phyloP scores from a whole-genome alignment of 2,113 vertebrate species.

The Drymodes brunneopygia region DNA sequence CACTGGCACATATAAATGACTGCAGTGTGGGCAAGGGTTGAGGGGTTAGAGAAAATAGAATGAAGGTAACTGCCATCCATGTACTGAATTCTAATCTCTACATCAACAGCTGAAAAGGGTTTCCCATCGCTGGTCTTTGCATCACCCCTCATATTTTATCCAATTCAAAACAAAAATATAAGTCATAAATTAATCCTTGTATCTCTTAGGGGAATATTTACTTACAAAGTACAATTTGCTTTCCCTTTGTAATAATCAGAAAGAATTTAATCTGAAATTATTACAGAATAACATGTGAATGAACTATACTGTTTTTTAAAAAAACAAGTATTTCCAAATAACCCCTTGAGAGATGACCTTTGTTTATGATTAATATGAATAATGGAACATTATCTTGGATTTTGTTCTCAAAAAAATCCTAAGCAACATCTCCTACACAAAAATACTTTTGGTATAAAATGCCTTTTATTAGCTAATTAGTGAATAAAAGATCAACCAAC shows the following conservation, averaged over 20 bases:
- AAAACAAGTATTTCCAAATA: background rate
- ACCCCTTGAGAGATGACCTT: background rate
- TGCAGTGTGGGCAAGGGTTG: background rate
- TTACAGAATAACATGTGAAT: background rate
- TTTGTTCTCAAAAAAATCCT: background rate
- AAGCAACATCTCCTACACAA: background rate
- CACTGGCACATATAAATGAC: background rate
- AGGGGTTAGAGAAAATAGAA: background rate
- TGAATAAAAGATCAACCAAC: conserved; percentile 14
- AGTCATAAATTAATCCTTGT: background rate
- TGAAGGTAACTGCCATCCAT: background rate
- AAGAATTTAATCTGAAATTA: background rate
- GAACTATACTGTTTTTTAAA: background rate
- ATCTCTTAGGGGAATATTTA: background rate
- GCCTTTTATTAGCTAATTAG: conserved; percentile 20
- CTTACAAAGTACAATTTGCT: background rate
- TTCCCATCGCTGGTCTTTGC: background rate
- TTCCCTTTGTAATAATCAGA: background rate
- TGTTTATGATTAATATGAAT: background rate
- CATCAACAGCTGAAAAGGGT: background rate
- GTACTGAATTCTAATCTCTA: fast-evolving
- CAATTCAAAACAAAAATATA: background rate
- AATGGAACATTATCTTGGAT: background rate
- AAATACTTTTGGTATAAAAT: background rate
- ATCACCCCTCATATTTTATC: background rate